Conservation (phyloP, 2,797 vertebrate genomes). For the Eremophila alpestris region DNA sequence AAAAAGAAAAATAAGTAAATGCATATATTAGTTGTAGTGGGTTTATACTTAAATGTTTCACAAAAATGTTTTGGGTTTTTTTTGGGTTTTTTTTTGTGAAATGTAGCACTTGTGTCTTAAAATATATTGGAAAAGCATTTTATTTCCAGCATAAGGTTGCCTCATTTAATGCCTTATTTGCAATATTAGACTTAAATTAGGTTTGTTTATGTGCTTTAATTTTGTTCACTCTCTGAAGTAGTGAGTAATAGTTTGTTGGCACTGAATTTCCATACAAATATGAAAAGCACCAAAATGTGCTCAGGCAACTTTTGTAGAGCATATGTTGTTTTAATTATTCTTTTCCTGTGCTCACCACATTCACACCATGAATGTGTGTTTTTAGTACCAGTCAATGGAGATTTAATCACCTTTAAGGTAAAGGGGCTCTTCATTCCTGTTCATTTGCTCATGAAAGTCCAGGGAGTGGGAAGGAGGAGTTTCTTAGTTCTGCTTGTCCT, state of each 20-base stretch:
- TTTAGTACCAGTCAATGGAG: not conserved
- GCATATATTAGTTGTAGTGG: not conserved
- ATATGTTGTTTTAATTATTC: not conserved
- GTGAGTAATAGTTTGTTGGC: not conserved
- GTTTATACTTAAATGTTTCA: not conserved
- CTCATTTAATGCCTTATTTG: not conserved
- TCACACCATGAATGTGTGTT: not conserved
- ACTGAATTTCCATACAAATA: not conserved
- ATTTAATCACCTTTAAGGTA: not conserved
- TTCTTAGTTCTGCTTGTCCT: not conserved
- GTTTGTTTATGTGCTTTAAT: not conserved
- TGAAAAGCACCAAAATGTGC: not conserved
- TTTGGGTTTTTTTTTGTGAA: not conserved
- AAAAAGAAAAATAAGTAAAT: not conserved
- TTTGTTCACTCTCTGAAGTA: not conserved
- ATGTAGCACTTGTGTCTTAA: not conserved
- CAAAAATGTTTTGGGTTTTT: not conserved
- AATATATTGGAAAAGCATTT: not conserved
- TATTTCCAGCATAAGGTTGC: not conserved
- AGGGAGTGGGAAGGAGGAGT: accelerated
- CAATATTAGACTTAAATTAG: not conserved
- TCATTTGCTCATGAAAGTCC: not conserved
- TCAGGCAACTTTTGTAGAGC: not conserved
- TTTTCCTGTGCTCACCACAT: not conserved
- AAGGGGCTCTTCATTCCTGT: not conserved